Evolutionary conservation across 1,140 invertebrate genomes (phyloP).

Genomic region (Drosophila santomea): DNA sequence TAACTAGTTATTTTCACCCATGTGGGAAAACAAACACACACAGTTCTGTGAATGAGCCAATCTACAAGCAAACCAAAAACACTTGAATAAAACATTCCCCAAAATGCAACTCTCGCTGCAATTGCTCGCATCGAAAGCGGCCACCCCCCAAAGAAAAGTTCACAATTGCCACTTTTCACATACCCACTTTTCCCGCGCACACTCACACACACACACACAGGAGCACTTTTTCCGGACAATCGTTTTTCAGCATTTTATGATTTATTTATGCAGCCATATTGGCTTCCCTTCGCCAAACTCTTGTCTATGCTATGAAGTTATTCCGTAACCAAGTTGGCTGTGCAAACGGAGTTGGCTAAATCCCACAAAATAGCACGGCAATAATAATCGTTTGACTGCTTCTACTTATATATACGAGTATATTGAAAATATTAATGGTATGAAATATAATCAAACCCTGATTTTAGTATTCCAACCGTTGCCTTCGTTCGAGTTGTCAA

Average conservation of each 20-base stretch:
- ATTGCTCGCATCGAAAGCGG: conserved; percentile 37
- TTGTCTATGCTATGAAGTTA: conserved; percentile 45
- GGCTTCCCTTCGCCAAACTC: conserved; percentile 45
- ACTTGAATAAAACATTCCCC: conserved; percentile 46
- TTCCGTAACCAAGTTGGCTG: conserved; percentile 26
- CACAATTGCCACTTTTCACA: conserved; percentile 48
- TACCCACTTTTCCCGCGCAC: not conserved
- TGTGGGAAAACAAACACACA: conserved; percentile 33
- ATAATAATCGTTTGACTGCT: conserved; percentile 21
- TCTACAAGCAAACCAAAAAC: conserved; percentile 37
- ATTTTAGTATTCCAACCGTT: conserved; percentile 25
- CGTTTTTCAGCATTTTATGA: conserved; percentile 71
- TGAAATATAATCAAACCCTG: conserved; percentile 17
- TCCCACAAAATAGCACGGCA: conserved; percentile 19
- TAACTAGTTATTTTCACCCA: conserved; percentile 25
- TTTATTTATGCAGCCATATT: conserved; percentile 68
- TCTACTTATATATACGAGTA: not conserved
- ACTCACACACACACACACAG: conserved; percentile 10
- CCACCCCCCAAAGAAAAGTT: conserved; percentile 21
- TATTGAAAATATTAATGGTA: conserved; percentile 24
- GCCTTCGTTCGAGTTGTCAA: conserved; percentile 69
- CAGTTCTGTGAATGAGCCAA: conserved; percentile 25
- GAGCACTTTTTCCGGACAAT: conserved; percentile 23
- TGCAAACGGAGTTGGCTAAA: conserved; percentile 27
- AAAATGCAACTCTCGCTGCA: conserved; percentile 44